phyloP scores from a whole-genome alignment of 2,113 vertebrate genomes.

The Phycodurus eques region DNA sequence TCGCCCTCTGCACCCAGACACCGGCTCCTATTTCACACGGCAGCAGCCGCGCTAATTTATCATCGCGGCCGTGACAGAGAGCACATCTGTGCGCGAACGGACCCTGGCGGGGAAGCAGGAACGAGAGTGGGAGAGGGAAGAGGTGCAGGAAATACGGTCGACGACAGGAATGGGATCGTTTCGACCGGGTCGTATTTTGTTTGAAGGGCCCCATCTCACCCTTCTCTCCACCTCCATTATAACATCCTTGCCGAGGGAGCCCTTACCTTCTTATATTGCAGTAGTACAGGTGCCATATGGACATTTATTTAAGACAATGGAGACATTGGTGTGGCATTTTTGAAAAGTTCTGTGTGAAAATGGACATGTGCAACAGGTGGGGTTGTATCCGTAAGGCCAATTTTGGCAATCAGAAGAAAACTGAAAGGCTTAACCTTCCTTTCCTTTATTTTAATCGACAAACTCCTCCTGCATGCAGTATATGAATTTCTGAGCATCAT shows the following conservation, averaged over 20 bases:
- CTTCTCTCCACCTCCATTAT: conserved; percentile 45
- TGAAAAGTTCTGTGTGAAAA: conserved; percentile 9
- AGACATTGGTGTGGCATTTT: not conserved
- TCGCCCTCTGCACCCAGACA: conserved; percentile 64
- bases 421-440: not conserved
- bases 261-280: conserved; percentile 60
- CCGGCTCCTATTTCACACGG: conserved; percentile 68
- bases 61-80: conserved; percentile 69
- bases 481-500: not conserved
- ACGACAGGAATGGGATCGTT: conserved; percentile 48
- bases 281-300: conserved; percentile 63
- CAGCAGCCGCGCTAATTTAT: conserved; percentile 76
- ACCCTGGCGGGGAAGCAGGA: conserved; percentile 11
- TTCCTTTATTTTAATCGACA: not conserved
- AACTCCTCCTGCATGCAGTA: not conserved
- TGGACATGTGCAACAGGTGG: not conserved
- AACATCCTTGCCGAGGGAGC: conserved; percentile 44
- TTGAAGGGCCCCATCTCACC: conserved; percentile 62
- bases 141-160: conserved; percentile 33
- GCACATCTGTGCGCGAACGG: conserved; percentile 71
- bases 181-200: conserved; percentile 62
- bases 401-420: not conserved
- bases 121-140: conserved; percentile 39
- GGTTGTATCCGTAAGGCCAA: not conserved
- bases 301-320: conserved; percentile 55